A percentile compares a stretch with the other conserved stretches of the same genome.
Evolutionary conservation across 2,888 invertebrate species (phyloP).

Genomic region (Drosophila ezoana): DNA sequence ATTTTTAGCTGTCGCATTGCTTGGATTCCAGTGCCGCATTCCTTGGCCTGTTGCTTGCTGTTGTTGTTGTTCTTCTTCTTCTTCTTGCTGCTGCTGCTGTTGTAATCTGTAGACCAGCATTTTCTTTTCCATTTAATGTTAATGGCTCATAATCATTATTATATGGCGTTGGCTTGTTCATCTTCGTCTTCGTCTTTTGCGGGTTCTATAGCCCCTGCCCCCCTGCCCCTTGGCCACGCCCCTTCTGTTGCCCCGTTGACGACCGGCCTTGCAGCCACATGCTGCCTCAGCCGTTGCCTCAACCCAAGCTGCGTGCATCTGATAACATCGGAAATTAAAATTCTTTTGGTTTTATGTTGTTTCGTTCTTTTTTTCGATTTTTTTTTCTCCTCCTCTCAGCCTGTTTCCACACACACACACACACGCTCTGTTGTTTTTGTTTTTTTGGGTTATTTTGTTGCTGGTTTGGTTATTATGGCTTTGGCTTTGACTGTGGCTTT

Average conservation of each 20-base stretch:
- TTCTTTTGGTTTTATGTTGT: slow-evolving; percentile 81
- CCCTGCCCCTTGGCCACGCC: slow-evolving; percentile 51
- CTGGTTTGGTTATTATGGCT: slow-evolving; percentile 58
- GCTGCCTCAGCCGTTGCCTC: slow-evolving; percentile 43
- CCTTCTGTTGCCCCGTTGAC: slow-evolving; percentile 25
- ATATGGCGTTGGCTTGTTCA: slow-evolving; percentile 80
- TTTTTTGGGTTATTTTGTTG: slow-evolving; percentile 69
- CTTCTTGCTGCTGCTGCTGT: slow-evolving; percentile 45
- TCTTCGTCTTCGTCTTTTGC: slow-evolving; percentile 57
- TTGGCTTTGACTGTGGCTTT: slow-evolving; percentile 22
- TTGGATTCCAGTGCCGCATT: slow-evolving; percentile 73
- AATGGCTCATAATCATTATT: slow-evolving; percentile 82
- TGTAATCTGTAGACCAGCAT: slow-evolving; percentile 80
- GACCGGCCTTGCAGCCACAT: slow-evolving; percentile 72
- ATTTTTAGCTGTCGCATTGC: slow-evolving; percentile 78
- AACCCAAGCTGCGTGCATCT: slow-evolving; percentile 75
- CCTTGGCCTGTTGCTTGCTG: slow-evolving; percentile 36
- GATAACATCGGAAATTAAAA: slow-evolving; percentile 83
- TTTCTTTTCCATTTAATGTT: slow-evolving; percentile 82
- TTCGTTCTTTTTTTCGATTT: slow-evolving; percentile 46
- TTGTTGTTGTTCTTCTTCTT: slow-evolving; percentile 22
- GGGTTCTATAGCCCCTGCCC: slow-evolving; percentile 16
- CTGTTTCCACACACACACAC: slow-evolving; percentile 56
- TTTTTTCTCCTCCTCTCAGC: slow-evolving; percentile 40
- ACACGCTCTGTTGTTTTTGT: slow-evolving; percentile 43